phyloP scores from a whole-genome alignment of 1,140 invertebrate species.

The Hyphantria cunea region DNA sequence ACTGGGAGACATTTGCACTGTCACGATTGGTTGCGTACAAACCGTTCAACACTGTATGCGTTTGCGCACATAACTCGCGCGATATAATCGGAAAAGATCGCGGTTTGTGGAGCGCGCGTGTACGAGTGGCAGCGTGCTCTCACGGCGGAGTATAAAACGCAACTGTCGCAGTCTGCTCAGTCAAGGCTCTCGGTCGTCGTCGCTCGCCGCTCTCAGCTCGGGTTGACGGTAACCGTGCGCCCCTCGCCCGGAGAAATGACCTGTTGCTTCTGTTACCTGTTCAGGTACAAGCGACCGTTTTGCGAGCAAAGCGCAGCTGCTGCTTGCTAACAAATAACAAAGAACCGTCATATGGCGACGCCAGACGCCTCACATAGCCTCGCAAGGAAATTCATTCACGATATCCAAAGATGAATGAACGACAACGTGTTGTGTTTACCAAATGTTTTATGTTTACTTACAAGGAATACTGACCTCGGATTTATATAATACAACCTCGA shows the following conservation, averaged over 20 bases:
- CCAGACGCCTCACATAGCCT: slow-evolving; percentile 35
- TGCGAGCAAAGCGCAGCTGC: slow-evolving; percentile 64
- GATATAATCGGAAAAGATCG: slow-evolving; percentile 54
- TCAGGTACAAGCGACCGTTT: slow-evolving; percentile 69
- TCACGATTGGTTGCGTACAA: slow-evolving; percentile 53
- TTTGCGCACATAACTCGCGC: slow-evolving; percentile 72
- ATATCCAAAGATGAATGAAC: slow-evolving; percentile 62
- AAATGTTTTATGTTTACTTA: slow-evolving; percentile 32
- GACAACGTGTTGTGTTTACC: slow-evolving; percentile 60
- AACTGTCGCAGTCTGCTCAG: slow-evolving; percentile 33
- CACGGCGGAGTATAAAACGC: slow-evolving; percentile 40
- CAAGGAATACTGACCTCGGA: slow-evolving; percentile 7
- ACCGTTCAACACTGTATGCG: slow-evolving; percentile 59
- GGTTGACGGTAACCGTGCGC: slow-evolving; percentile 46
- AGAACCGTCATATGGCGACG: slow-evolving; percentile 60
- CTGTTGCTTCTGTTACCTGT: slow-evolving; percentile 77
- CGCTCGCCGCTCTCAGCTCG: slow-evolving; percentile 35
- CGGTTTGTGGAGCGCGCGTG: slow-evolving; percentile 45
- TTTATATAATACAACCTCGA: background rate
- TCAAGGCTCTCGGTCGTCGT: background rate
- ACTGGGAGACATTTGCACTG: slow-evolving; percentile 78
- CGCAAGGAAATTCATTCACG: slow-evolving; percentile 55
- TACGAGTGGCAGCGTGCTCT: slow-evolving; percentile 40
- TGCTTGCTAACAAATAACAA: slow-evolving; percentile 52
- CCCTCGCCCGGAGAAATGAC: slow-evolving; percentile 68